Conservation (phyloP, 1,140 invertebrate genomes). For the Periplaneta americana region DNA sequence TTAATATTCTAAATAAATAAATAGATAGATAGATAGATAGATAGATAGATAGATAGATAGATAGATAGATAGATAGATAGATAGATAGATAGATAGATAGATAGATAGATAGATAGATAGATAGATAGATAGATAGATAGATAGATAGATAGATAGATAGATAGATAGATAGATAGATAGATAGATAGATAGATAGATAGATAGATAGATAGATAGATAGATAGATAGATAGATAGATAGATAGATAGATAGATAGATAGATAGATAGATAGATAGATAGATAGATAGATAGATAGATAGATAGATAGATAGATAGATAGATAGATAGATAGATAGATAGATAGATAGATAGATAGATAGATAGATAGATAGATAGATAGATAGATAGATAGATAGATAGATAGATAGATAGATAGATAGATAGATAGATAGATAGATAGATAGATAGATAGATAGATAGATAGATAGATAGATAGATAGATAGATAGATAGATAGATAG, state of each 20-base stretch:
- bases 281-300: no score
- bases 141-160: background rate
- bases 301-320: background rate
- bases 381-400: background rate
- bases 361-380: constrained; percentile 1
- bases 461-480: background rate
- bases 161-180: no score
- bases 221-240: no score
- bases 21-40: no score
- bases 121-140: background rate
- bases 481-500: background rate
- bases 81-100: background rate
- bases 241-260: no score
- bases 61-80: background rate
- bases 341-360: background rate
- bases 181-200: no score
- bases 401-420: background rate
- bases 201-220: no score
- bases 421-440: background rate
- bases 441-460: background rate
- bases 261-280: no score
- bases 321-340: background rate
- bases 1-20: no score
- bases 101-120: background rate
- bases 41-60: background rate